Conservation (phyloP, 2,113 vertebrate genomes). For the Caloenas nicobarica region DNA sequence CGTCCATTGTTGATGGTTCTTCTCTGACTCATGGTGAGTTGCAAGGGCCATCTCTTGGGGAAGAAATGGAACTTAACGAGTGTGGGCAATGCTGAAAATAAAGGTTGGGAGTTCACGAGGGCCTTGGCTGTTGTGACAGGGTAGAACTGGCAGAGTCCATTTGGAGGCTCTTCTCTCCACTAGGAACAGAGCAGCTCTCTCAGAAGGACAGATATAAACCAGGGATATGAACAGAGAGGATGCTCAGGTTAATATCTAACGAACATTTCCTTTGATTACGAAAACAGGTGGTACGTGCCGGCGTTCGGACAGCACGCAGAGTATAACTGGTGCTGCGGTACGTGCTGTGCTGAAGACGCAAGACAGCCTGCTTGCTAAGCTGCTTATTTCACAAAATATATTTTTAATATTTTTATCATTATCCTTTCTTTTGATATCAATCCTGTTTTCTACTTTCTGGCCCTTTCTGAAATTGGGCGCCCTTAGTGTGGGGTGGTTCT, state of each 20-base stretch:
- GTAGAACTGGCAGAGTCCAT: not conserved
- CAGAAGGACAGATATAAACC: not conserved
- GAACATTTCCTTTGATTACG: not conserved
- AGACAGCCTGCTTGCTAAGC: not conserved
- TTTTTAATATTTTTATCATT: constrained; percentile 2
- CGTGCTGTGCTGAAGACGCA: not conserved
- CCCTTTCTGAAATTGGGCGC: not conserved
- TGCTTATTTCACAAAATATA: not conserved
- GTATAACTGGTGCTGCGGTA: accelerated
- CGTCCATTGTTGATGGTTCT: not conserved
- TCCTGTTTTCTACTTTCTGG: not conserved
- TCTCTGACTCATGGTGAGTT: not conserved
- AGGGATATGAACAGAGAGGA: not conserved
- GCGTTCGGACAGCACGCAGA: not conserved
- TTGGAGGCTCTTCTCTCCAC: not conserved
- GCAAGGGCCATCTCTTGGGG: not conserved
- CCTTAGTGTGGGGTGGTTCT: not conserved
- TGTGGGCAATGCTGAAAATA: not conserved
- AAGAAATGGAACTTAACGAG: not conserved
- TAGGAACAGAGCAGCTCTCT: not conserved
- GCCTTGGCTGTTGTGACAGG: not conserved
- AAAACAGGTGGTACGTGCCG: not conserved
- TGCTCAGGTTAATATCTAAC: not conserved
- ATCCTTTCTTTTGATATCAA: not conserved
- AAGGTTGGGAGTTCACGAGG: not conserved